A percentile compares a stretch with the other conserved stretches of the same genome.
phyloP scores from a whole-genome alignment of 2,888 invertebrate genomes.

The Syrphus vitripennis region DNA sequence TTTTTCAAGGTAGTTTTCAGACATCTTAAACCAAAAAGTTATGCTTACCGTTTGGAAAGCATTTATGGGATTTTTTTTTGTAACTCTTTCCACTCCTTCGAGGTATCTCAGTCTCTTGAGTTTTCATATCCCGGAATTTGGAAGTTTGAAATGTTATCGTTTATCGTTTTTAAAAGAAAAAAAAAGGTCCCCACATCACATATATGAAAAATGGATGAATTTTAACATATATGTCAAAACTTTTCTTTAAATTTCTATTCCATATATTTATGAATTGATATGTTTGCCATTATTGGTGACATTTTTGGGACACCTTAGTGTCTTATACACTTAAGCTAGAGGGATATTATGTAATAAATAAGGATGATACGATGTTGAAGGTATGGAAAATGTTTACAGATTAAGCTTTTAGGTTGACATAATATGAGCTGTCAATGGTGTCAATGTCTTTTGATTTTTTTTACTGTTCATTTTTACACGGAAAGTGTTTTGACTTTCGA shows the following conservation, averaged over 20 bases:
- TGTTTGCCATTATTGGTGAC: not conserved
- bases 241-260: not conserved
- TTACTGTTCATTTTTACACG: not conserved
- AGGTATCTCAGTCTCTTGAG: not conserved
- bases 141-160: not conserved
- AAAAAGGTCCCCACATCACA: not conserved
- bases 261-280: not conserved
- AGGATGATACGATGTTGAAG: not conserved
- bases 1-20: not conserved
- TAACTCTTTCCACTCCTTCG: not conserved
- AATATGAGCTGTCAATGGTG: not conserved
- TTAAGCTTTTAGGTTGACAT: not conserved
- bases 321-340: not conserved
- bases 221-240: slow-evolving; percentile 35
- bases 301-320: not conserved
- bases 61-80: not conserved
- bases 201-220: not conserved
- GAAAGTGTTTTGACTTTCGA: not conserved
- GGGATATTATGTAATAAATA: not conserved
- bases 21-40: slow-evolving; percentile 23
- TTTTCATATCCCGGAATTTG: not conserved
- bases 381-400: not conserved
- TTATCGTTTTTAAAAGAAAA: not conserved
- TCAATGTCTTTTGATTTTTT: not conserved
- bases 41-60: not conserved